Evolutionary conservation across 2,888 invertebrate species (phyloP).

Genomic region (Baronia brevicornis): DNA sequence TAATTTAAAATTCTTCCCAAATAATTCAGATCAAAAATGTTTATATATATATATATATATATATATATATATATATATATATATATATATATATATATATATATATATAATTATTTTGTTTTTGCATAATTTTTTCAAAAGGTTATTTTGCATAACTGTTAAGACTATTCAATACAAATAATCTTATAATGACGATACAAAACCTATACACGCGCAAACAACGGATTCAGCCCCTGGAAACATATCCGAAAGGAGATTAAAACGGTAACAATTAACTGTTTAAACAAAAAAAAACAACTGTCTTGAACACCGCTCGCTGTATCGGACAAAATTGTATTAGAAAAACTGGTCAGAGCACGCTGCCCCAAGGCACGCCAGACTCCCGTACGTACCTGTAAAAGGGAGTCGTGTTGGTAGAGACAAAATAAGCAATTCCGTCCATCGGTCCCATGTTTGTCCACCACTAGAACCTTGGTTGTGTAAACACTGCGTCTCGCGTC

Average conservation of each 20-base stretch:
- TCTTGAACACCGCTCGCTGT: constrained; percentile 46
- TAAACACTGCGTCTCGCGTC: constrained; percentile 71
- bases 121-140: no score
- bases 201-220: constrained; percentile 25
- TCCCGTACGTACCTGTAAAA: constrained; percentile 51
- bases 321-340: constrained; percentile 38
- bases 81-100: no score
- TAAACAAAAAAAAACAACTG: constrained; percentile 49
- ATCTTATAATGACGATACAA: no score
- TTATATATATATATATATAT: no score
- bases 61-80: no score
- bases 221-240: constrained; percentile 43
- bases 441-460: constrained; percentile 71
- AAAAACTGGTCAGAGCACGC: constrained; percentile 40
- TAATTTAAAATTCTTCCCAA: no score
- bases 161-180: no score
- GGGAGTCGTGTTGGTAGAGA: constrained; percentile 69
- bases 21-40: no score
- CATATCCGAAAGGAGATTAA: constrained; percentile 47
- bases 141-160: no score
- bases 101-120: no score
- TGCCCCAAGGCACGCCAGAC: constrained; percentile 51
- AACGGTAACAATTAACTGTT: constrained; percentile 51
- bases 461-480: constrained; percentile 73
- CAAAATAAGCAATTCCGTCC: constrained; percentile 75